Conservation (phyloP, 2,888 invertebrate species). For the Agriopis leucophaearia region DNA sequence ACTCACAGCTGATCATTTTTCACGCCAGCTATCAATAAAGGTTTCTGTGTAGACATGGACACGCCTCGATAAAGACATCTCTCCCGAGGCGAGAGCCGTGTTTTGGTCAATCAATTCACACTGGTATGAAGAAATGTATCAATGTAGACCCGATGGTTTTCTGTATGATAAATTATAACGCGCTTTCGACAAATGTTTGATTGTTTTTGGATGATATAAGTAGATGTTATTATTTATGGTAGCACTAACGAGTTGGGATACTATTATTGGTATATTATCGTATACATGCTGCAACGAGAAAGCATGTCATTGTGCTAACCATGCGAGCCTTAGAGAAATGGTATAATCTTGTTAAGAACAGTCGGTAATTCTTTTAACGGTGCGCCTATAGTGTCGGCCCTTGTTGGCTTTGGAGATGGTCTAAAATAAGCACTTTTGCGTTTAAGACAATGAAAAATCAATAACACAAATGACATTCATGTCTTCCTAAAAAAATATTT, state of each 20-base stretch:
- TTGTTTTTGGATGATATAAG: neutral
- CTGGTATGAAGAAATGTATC: conserved; percentile 14
- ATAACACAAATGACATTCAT: no score
- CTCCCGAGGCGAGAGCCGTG: neutral
- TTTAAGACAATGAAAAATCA: neutral
- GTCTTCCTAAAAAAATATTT: neutral
- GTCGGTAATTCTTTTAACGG: conserved; percentile 67
- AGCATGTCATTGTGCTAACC: conserved; percentile 7
- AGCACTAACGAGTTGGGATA: neutral
- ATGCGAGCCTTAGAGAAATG: conserved; percentile 53
- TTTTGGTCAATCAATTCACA: conserved; percentile 27
- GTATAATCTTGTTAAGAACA: conserved; percentile 64
- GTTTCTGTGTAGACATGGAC: conserved; percentile 10
- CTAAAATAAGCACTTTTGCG: conserved; percentile 3
- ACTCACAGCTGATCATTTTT: conserved; percentile 22
- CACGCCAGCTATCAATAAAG: conserved; percentile 25
- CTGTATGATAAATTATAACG: conserved; percentile 2
- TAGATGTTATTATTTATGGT: neutral
- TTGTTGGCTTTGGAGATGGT: conserved; percentile 50
- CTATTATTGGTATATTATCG: neutral
- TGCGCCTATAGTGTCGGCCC: conserved; percentile 50
- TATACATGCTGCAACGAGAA: neutral
- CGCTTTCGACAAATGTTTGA: neutral
- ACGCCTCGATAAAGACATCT: conserved; percentile 18
- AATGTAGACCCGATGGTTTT: conserved; percentile 5